Evolutionary conservation across 1,140 invertebrate species (phyloP).

Genomic region (Leptoteleia sp.): DNA sequence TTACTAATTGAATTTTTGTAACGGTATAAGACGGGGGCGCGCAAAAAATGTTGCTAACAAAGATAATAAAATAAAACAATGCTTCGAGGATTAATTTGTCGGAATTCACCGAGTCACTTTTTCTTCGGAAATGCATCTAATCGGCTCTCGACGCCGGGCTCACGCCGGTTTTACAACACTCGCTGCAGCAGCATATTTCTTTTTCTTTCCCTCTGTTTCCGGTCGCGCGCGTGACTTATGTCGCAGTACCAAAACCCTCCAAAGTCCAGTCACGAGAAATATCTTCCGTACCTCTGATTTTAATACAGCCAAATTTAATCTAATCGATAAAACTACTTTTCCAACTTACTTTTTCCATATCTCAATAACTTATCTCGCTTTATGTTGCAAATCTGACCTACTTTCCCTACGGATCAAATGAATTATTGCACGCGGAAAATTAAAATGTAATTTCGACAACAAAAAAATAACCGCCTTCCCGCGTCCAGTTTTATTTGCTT

Average conservation of each 20-base stretch:
- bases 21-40: background rate
- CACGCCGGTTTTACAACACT: constrained; percentile 47
- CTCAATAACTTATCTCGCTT: constrained; percentile 9
- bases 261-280: constrained; percentile 46
- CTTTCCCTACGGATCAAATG: constrained; percentile 1
- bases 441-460: constrained; percentile 3
- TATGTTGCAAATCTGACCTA: constrained; percentile 8
- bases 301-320: constrained; percentile 40
- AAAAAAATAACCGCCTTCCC: no score
- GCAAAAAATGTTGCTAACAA: constrained; percentile 9
- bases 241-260: constrained; percentile 35
- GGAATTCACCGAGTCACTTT: constrained; percentile 49
- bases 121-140: constrained; percentile 56
- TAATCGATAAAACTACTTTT: constrained; percentile 33
- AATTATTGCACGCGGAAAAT: background rate
- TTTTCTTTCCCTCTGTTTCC: constrained; percentile 48
- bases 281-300: constrained; percentile 30
- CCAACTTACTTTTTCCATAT: constrained; percentile 20
- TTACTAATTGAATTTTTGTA: no score
- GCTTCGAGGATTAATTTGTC: constrained; percentile 47
- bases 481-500: no score
- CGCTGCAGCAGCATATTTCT: constrained; percentile 47
- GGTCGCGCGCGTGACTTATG: constrained; percentile 51
- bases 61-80: constrained; percentile 36
- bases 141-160: constrained; percentile 48